Conservation (phyloP, 2,113 vertebrate species). For the Halichoeres trimaculatus region DNA sequence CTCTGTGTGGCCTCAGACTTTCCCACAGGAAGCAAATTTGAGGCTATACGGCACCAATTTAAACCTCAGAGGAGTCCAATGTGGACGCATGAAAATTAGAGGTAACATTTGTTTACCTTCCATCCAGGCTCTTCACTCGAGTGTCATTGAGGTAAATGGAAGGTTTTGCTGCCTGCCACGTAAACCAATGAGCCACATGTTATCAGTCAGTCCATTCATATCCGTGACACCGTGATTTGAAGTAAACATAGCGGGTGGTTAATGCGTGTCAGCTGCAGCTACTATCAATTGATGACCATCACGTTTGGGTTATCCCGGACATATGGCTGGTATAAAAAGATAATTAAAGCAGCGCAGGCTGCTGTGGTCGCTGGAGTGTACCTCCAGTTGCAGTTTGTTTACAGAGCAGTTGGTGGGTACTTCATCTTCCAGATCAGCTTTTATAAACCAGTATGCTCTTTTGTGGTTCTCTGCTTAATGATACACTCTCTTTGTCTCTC, state of each 20-base stretch:
- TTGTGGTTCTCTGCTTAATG: constrained; percentile 32
- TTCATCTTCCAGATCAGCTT: constrained; percentile 45
- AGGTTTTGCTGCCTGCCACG: constrained; percentile 24
- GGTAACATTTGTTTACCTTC: constrained; percentile 59
- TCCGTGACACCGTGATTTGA: constrained; percentile 16
- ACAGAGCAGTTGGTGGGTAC: constrained; percentile 25
- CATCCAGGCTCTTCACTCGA: constrained; percentile 15
- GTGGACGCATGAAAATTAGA: constrained; percentile 42
- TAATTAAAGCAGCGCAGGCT: constrained; percentile 34
- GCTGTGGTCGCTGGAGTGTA: constrained; percentile 29
- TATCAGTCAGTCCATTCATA: constrained; percentile 19
- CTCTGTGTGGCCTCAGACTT: constrained; percentile 34
- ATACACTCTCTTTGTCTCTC: constrained; percentile 17
- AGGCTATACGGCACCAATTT: constrained; percentile 44
- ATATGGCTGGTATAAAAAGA: constrained; percentile 42
- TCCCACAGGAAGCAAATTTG: constrained; percentile 56
- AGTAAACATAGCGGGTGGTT: constrained; percentile 34
- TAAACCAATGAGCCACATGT: constrained; percentile 45
- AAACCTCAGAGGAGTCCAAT: constrained; percentile 33
- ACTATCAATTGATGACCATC: constrained; percentile 54
- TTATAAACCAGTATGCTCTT: constrained; percentile 29
- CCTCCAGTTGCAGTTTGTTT: constrained; percentile 43
- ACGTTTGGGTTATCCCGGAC: constrained; percentile 42
- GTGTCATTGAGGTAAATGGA: constrained; percentile 27
- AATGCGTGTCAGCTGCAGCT: constrained; percentile 47